These are phyloP conservation scores for Alethe castanea DNA, from an alignment of 2,113 vertebrate species.

Conservation along the genomic window DNA sequence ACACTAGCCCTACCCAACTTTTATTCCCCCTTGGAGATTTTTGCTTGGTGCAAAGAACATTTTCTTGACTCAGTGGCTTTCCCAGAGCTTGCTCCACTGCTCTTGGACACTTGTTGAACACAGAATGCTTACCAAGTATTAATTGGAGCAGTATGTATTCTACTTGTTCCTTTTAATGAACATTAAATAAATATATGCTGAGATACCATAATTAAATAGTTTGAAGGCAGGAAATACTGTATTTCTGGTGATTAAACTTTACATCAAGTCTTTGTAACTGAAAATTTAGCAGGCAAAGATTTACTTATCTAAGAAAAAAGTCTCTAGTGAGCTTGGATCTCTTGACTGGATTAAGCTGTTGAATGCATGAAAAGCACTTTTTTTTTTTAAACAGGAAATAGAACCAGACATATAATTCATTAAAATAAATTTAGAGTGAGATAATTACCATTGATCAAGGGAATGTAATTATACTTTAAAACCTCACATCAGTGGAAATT, in stretches of 20 bases:
- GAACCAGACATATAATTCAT: conserved; percentile 1
- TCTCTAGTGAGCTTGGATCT: neutral
- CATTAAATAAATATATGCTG: neutral
- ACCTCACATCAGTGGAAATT: conserved; percentile 19
- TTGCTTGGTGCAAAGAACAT: neutral
- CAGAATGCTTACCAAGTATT: neutral
- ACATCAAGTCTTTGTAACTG: neutral
- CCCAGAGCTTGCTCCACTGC: neutral
- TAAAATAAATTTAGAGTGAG: neutral
- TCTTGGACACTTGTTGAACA: neutral
- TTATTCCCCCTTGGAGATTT: neutral
- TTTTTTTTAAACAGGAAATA: neutral
- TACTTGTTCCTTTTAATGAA: neutral
- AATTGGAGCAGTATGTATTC: neutral
- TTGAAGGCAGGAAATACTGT: neutral
- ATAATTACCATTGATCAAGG: neutral
- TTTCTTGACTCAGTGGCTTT: neutral
- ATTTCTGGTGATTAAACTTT: neutral
- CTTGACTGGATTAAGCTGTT: neutral
- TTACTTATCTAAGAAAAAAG: neutral
- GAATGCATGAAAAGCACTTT: neutral
- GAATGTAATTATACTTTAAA: conserved; percentile 26
- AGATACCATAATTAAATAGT: neutral
- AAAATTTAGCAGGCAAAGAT: neutral
- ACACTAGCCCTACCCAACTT: neutral